phyloP scores from a whole-genome alignment of 2,113 vertebrate species.

The Columbina picui region DNA sequence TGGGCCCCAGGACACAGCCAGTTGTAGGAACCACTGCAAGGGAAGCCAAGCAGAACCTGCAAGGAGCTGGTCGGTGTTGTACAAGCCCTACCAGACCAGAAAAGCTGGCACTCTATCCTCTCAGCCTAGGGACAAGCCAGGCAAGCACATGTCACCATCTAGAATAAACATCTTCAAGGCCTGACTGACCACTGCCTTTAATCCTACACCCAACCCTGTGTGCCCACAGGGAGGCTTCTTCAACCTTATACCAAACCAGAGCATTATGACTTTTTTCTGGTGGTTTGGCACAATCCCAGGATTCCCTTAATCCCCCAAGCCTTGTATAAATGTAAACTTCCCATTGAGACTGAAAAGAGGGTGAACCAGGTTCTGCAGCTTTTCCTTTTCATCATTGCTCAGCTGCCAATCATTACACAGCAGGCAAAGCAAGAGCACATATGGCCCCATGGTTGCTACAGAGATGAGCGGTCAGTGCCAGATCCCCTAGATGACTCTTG shows the following conservation, averaged over 20 bases:
- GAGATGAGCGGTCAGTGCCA: neutral
- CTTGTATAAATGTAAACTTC: neutral
- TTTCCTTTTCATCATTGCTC: neutral
- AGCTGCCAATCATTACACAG: neutral
- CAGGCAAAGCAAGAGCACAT: neutral
- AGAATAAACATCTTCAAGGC: neutral
- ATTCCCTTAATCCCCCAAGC: neutral
- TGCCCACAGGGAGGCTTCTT: neutral
- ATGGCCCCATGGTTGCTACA: neutral
- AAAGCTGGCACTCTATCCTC: neutral
- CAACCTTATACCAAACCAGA: neutral
- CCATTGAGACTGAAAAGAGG: neutral
- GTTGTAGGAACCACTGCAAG: neutral
- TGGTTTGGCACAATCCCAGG: neutral
- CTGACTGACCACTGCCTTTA: neutral
- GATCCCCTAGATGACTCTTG: neutral
- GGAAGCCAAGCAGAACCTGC: neutral
- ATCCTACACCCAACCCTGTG: neutral
- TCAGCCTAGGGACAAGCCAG: neutral
- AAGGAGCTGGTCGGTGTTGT: neutral
- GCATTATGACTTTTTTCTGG: neutral
- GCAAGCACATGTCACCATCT: fast-evolving
- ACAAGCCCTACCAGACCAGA: neutral
- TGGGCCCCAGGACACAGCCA: neutral
- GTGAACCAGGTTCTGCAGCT: neutral